Base-by-base conservation (phyloP, 92 coral and sea anemone genomes). In the Epizoanthus ramosus region DNA sequence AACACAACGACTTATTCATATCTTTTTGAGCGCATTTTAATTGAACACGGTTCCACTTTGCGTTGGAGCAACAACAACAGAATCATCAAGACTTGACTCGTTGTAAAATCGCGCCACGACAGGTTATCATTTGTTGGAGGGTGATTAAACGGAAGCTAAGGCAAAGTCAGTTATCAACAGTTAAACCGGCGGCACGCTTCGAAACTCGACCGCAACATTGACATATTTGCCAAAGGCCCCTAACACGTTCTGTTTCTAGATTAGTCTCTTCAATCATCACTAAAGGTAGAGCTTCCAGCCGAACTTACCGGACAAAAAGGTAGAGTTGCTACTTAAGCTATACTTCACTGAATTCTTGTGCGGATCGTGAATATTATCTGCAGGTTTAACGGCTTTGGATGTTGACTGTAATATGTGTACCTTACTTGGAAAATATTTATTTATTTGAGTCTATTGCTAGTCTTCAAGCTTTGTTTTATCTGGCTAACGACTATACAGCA, bases 71-170 rank as follows among this genome's bases (percentile, higher is more conserved):
- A 50, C 5, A 45, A 76, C 65, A 76, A 21, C 54, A 17, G 47
- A 60, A 60, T 6, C 57, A 60, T 6, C 57, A 19, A 22, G 53
- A 5, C 18, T 41, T 60, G 57, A 41, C 82, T 35, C 39, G 54
- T 63, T 77, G 37, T 45, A 31, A 73, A 80, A 71, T 63, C 71
- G 73, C 31, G 31, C 31, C 31, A 22, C 76, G 80, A 79, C 81
- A 70, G 37, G 73, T 73, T 63, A 86, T 71, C 50, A 60, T 86
- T 72, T 86, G 75, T 57, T 86, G 90, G 88, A 86, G 72, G 88
- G 71, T 3, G 92, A 83, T 86, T 92, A 87, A 25, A 83, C 88
- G 60, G 91, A 92, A 92, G 86, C 86, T 80, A 88, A 86, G 73
- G 88, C 58, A 6, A 75, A 57, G 12, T 18, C 68, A 39, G 80